phyloP scores from a whole-genome alignment of 2,888 invertebrate species.

The Thysanoteuthis rhombus region DNA sequence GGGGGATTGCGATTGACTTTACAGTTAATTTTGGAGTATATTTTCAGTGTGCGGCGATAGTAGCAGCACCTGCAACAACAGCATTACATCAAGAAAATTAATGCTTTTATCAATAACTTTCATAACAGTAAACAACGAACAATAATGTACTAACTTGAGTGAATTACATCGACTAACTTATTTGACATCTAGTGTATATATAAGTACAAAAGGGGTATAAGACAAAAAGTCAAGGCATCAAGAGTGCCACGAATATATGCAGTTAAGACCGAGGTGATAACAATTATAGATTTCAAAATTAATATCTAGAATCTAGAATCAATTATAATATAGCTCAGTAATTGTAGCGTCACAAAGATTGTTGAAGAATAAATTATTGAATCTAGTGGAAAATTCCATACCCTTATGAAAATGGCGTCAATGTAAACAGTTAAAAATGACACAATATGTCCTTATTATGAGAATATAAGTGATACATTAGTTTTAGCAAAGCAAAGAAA shows the following conservation, averaged over 20 bases:
- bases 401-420: neutral
- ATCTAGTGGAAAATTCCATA: constrained; percentile 12
- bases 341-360: neutral
- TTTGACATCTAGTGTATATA: neutral
- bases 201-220: neutral
- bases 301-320: neutral
- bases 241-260: neutral
- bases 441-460: constrained; percentile 12
- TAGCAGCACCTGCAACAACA: neutral
- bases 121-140: neutral
- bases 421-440: neutral
- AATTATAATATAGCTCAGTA: neutral
- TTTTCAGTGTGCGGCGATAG: neutral
- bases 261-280: neutral
- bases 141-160: neutral
- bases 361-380: neutral
- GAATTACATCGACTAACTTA: neutral
- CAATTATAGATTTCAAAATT: neutral
- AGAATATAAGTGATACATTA: neutral
- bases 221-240: neutral
- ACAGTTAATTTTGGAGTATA: neutral
- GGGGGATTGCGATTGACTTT: neutral
- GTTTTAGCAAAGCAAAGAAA: neutral
- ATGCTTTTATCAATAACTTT: neutral
- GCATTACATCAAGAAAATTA: neutral